A percentile compares a stretch with the other conserved stretches of the same genome.
Conservation (phyloP, 1,140 invertebrate genomes). For the Coptotermes formosanus region DNA sequence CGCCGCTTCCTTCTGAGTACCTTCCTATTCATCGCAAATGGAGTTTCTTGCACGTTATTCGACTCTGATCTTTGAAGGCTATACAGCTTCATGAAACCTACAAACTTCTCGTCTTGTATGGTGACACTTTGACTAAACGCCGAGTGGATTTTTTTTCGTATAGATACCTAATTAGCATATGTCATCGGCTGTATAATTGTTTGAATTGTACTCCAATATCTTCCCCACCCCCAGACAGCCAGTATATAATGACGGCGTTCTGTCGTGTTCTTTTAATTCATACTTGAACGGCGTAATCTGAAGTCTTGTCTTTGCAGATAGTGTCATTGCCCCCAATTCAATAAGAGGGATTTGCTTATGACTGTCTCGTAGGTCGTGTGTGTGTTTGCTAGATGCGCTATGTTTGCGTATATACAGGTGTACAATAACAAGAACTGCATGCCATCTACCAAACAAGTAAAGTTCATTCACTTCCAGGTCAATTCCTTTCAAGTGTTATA, state of each 20-base stretch:
- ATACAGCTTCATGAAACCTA: no score
- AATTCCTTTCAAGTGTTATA: neutral
- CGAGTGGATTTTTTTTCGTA: neutral
- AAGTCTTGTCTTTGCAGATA: neutral
- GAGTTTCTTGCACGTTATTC: no score
- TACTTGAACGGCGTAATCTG: neutral
- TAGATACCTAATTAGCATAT: neutral
- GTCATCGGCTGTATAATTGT: neutral
- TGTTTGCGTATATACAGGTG: neutral
- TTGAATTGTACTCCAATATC: neutral
- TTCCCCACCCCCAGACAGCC: neutral
- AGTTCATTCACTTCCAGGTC: constrained; percentile 17
- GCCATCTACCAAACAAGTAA: neutral
- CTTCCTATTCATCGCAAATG: no score
- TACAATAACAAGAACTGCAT: neutral
- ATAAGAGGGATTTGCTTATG: neutral
- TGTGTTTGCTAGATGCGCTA: neutral
- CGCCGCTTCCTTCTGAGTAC: no score
- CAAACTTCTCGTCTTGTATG: no score
- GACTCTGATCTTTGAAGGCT: no score
- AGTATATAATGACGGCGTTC: neutral
- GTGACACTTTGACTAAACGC: no score
- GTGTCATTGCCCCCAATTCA: constrained; percentile 14
- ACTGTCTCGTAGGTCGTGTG: neutral
- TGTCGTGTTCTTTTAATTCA: neutral